Evolutionary conservation across 2,888 invertebrate genomes (phyloP).

Genomic region (Deladenus siricidicola): DNA sequence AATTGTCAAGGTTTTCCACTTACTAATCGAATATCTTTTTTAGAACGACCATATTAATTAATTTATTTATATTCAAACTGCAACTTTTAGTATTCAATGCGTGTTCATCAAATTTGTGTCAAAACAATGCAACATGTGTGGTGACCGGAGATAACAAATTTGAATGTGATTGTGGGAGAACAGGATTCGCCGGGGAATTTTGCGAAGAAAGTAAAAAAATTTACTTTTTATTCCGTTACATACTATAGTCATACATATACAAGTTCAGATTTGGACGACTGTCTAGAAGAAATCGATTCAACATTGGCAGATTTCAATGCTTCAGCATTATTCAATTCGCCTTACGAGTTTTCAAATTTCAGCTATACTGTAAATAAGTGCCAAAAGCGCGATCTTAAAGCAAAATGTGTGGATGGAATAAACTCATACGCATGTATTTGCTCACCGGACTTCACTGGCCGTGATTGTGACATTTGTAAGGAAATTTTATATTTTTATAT

Average conservation of each 20-base stretch:
- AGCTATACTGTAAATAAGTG: slow-evolving; percentile 1
- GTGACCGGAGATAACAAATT: slow-evolving; percentile 1
- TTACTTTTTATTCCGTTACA: not conserved
- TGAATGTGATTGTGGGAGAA: not conserved
- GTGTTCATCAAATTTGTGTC: not conserved
- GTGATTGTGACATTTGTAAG: not conserved
- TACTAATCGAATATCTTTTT: too few species aligned
- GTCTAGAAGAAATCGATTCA: not conserved
- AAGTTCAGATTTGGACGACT: slow-evolving; percentile 5
- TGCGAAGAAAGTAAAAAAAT: not conserved
- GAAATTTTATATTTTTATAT: not conserved
- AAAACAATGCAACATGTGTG: slow-evolving; percentile 4
- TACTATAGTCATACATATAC: not conserved
- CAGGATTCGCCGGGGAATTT: not conserved
- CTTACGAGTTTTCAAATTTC: too few species aligned
- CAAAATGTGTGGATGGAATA: slow-evolving; percentile 3
- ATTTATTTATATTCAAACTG: not conserved
- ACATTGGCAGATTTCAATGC: not conserved
- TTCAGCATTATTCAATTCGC: too few species aligned
- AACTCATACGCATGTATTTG: slow-evolving; percentile 2
- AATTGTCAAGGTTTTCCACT: slow-evolving; percentile 6
- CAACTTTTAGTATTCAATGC: slow-evolving; percentile 6
- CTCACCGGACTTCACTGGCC: not conserved
- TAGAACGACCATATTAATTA: too few species aligned
- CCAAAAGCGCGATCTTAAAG: slow-evolving; percentile 1